Conservation (phyloP, 2,113 vertebrate species). For the Ancistrus triradiatus region DNA sequence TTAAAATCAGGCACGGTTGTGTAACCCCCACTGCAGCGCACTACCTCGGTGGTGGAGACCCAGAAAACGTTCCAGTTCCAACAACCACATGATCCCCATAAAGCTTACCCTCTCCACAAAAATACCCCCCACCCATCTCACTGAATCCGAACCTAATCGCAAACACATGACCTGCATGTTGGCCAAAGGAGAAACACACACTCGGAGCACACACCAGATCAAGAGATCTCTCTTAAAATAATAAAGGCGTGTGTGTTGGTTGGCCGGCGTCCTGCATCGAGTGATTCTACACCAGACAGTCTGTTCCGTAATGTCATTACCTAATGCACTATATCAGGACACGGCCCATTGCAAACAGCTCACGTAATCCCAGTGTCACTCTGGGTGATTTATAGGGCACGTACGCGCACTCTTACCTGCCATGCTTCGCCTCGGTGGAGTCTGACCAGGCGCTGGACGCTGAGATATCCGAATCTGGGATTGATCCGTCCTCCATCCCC, state of each 20-base stretch:
- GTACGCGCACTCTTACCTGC: conserved; percentile 68
- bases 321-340: conserved; percentile 47
- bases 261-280: conserved; percentile 23
- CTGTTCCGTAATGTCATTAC: conserved; percentile 53
- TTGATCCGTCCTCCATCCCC: conserved; percentile 89
- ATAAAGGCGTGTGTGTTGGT: conserved; percentile 24
- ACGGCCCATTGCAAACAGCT: conserved; percentile 44
- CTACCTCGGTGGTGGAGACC: conserved; percentile 13
- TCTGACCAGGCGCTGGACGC: conserved; percentile 92
- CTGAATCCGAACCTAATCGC: conserved; percentile 26
- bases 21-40: not conserved
- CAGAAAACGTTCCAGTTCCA: conserved; percentile 13
- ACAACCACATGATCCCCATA: conserved; percentile 17
- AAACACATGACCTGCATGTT: conserved; percentile 23
- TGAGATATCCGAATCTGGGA: conserved; percentile 82
- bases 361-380: conserved; percentile 48
- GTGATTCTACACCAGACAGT: conserved; percentile 41
- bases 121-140: conserved; percentile 23
- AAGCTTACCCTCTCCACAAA: conserved; percentile 4
- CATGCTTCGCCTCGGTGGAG: conserved; percentile 88
- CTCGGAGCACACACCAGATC: conserved; percentile 4
- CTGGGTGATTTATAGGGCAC: conserved; percentile 29
- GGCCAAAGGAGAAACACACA: conserved; percentile 18
- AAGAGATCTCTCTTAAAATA: conserved; percentile 15
- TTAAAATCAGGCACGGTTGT: too few relatives aligned